A percentile compares a stretch with the other conserved stretches of the same genome.
Conservation (phyloP, 2,888 invertebrate genomes). For the Exephanes ischioxanthus region DNA sequence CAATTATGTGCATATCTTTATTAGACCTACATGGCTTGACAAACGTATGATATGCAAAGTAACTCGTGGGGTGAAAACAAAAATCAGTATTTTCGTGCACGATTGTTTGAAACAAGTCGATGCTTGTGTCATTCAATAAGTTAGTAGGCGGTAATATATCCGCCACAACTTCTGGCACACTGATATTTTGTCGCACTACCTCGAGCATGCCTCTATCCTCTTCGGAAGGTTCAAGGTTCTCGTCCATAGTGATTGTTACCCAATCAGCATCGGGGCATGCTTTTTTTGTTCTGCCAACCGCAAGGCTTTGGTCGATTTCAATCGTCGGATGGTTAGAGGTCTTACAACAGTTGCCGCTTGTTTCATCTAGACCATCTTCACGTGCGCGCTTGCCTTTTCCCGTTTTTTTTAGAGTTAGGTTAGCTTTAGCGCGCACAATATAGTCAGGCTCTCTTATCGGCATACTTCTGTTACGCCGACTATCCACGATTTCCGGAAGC, state of each 20-base stretch:
- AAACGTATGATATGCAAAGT: neutral
- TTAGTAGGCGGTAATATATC: neutral
- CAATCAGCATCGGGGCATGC: neutral
- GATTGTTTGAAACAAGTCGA: no score
- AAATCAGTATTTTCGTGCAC: no score
- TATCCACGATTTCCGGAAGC: conserved; percentile 69
- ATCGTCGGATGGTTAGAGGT: neutral
- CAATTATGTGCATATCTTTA: conserved; percentile 49
- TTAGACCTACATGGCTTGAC: conserved; percentile 29
- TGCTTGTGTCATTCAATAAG: no score
- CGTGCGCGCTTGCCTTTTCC: neutral
- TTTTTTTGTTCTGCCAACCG: neutral
- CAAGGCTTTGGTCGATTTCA: no score
- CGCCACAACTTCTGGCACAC: neutral
- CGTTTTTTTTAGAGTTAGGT: no score
- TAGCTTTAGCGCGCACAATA: no score
- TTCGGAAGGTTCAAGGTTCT: neutral
- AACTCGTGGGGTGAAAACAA: no score
- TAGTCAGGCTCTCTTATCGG: conserved; percentile 62
- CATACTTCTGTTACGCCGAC: conserved; percentile 56
- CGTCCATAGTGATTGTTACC: neutral
- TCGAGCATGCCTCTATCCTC: neutral
- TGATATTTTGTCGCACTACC: neutral
- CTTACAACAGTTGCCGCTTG: neutral
- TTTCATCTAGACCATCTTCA: neutral